Conservation (phyloP, 2,888 invertebrate genomes). For the Cryptus viduatorius region DNA sequence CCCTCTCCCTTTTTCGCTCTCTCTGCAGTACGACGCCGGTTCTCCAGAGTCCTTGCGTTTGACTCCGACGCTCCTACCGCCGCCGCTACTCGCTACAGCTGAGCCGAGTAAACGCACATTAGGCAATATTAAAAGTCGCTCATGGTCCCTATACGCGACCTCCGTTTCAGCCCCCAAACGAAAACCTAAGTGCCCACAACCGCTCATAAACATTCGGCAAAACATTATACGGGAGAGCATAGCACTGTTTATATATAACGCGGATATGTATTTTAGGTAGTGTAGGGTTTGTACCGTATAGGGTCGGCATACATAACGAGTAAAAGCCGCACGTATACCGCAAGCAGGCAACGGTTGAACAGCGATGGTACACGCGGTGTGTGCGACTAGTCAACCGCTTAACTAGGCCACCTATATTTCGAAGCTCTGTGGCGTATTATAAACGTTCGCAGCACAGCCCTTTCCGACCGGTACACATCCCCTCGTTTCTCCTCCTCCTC, state of each 20-base stretch:
- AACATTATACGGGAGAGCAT: conserved; percentile 42
- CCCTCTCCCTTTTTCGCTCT: not conserved
- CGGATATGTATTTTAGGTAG: conserved; percentile 17
- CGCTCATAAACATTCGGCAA: conserved; percentile 66
- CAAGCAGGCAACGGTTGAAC: conserved; percentile 62
- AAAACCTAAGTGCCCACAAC: conserved; percentile 15
- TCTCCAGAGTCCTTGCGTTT: conserved; percentile 49
- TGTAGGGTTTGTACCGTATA: conserved; percentile 43
- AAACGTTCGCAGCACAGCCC: conserved; percentile 32
- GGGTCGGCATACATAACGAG: conserved; percentile 50
- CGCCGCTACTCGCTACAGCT: conserved; percentile 14
- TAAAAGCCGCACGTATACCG: conserved; percentile 60
- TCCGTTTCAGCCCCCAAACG: conserved; percentile 36
- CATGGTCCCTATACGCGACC: conserved; percentile 49
- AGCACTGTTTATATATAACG: conserved; percentile 7
- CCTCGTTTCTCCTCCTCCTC: conserved; percentile 50
- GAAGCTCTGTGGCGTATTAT: conserved; percentile 31
- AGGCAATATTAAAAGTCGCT: conserved; percentile 70
- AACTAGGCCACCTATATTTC: conserved; percentile 65
- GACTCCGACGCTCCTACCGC: conserved; percentile 51
- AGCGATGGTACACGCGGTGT: conserved; percentile 40
- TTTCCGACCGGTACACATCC: conserved; percentile 42
- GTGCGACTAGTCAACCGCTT: conserved; percentile 65
- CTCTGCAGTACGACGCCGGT: conserved; percentile 42
- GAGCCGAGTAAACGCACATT: conserved; percentile 69